Base-by-base conservation (phyloP, 2,797 vertebrate genomes). In the Helarctos malayanus region DNA sequence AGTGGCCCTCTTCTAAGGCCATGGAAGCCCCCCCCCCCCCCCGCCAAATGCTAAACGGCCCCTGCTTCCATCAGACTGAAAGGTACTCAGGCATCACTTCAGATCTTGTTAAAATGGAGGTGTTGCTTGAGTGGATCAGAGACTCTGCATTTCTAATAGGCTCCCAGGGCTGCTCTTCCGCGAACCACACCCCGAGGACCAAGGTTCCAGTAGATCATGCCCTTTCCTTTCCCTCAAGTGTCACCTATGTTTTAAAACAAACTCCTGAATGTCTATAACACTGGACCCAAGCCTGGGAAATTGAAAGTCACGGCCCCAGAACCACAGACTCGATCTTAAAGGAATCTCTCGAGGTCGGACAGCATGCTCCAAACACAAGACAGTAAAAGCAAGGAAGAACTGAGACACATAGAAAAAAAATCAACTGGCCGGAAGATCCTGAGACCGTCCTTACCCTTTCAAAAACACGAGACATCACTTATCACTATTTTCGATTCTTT, bases 101-200 rank as follows among this genome's bases (percentile, higher is more conserved):
- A 11, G 52, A 32, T 88, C 57, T 47, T 54, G 54, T 59, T 61
- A 32, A 75, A 71, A 83, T 3, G 9, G 0, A 41, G 52, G 9
- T 80, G 45, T 92, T 21, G 9, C 12, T 11, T 14, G 84, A 71
- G 3, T 9, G 29, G 29, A 10, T 13, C 25, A 12, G 14, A 85
- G n/a, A 35, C 13, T 69, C 15, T 35, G 23, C 23, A 8, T 35
- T 76, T 81, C 19, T 35, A 18, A 41, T 2, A 57, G 76, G 16
- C 16, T 73, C 11, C 16, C 0, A 0, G n/a, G 9, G 56, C 19
- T 68, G 3, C 59, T 29, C 2, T 16, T 65, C 23, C 3, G 2
- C 0, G n/a, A 15, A 23, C 27, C 27, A 27, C 0, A 21, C 45
- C 5, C 6, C 8, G 5, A 76, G 35, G 5, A 59, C 4, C 23